Evolutionary conservation across 2,113 vertebrate species (phyloP), one percentile per base, ranked within the genome.

Genomic region (Dasyurus viverrinus): DNA sequence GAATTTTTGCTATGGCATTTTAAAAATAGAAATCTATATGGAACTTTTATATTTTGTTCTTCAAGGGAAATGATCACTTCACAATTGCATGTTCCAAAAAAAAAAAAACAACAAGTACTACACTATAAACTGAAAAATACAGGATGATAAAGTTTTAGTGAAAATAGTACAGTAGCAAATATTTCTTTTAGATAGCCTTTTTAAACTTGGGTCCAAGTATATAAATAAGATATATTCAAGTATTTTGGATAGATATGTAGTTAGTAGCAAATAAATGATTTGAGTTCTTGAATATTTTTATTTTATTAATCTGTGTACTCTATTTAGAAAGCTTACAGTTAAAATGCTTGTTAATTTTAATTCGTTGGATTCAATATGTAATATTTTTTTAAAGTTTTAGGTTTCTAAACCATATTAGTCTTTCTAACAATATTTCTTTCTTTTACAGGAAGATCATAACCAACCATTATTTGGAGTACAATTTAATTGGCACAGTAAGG

Each of bases 401-500:
- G 7, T 95, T 93, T 95, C n/a, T 95, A 57, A 95, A 95, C 84
- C 52, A 52, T 19, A 92, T 53, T 96, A 36, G 76, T 42, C 93
- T 92, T 95, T 95, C 42, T 95, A 90, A 47, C 96, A 96, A 96
- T 54, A 47, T 52, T 95, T 96, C 30, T 42, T 98, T 98, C 94
- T 96, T 94, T 91, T 97, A 3, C 97, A 99, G 99, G 99, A 99
- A 98, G 99, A 99, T 98, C 99, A 99, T 94, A 99, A 99, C 12
- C 99, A 99, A 98, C 99, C 99, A 47, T 98, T 99, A 96, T 99
- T 99, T 98, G 99, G 99, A 91, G 99, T 99, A 92, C 99, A 99
- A 96, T 99, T 99, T 97, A 99, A 99, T 98, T 99, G 99, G 99
- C 99, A 99, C 98, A 99, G 99, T 97, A 99, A 99, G 98, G 99